Base-by-base conservation (phyloP, 2,113 vertebrate genomes). In the Pandion haliaetus region DNA sequence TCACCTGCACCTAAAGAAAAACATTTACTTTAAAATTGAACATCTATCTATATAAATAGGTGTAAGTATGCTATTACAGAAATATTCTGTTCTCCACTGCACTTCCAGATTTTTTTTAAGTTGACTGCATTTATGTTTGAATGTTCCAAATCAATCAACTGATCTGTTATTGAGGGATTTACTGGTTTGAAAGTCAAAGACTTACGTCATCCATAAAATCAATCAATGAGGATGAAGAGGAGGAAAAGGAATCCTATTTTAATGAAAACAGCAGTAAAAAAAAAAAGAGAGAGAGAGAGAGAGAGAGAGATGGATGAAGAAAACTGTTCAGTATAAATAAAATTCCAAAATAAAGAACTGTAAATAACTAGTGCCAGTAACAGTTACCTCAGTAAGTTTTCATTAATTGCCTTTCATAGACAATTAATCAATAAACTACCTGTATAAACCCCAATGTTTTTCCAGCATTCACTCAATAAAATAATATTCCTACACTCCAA, bases 181-280 rank as follows among this genome's bases (percentile, higher is more conserved):
- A 98, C 96, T 98, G 94, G 88, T 98, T 97, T 97, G 93, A 97
- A 97, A 97, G 93, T 95, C 94, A 98, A 97, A 96, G 98, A 99
- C 99, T 99, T 99, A 99, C 99, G 97, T 99, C 99, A 99, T 99
- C 99, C 99, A 99, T 99, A 99, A 99, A 99, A 98, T 99, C 99
- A 99, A 99, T 98, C 99, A 99, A 98, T 99, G 99, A 99, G 96
- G 99, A 99, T 97, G 99, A 99, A 95, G 99, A 99, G 95, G 99
- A 99, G 94, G 99, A 99, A 98, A 99, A 99, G 97, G 99, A 99
- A 98, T 99, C 99, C 99, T 99, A 99, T 98, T 97, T 98, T 98
- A 98, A 97, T 97, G 98, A 98, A 98, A 97, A 98, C 96, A 98
- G 98, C 98, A 98, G 97, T 98, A 97, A 98, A 98, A 97, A 97